Conservation (phyloP, 2,113 vertebrate species). For the Corapipo altera region DNA sequence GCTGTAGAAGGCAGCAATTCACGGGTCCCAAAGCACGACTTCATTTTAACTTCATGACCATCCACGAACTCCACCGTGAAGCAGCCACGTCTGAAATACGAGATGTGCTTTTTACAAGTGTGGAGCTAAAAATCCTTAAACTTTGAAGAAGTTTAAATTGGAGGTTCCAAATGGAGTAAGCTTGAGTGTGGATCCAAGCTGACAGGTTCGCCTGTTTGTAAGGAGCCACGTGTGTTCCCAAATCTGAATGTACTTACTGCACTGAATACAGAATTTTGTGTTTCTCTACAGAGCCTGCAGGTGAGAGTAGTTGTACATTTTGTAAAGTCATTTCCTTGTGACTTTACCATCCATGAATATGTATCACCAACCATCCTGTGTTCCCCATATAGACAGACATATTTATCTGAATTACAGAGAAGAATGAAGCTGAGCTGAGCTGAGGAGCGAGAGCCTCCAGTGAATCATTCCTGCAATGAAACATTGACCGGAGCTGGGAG, state of each 20-base stretch:
- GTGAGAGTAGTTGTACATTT: neutral
- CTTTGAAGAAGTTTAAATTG: neutral
- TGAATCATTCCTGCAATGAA: slow-evolving; percentile 46
- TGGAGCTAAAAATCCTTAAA: neutral
- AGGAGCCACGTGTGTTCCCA: neutral
- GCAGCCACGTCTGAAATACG: neutral
- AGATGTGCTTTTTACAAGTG: neutral
- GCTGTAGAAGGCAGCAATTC: neutral
- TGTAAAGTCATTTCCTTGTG: slow-evolving; percentile 3
- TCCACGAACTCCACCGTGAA: neutral
- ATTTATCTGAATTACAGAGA: slow-evolving; percentile 34
- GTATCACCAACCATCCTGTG: neutral
- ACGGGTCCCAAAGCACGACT: neutral
- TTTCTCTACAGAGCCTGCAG: neutral
- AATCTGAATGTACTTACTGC: neutral
- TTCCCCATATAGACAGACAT: neutral
- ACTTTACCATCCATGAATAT: neutral
- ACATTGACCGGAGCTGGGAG: neutral
- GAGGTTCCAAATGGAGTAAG: neutral
- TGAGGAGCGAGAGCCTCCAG: slow-evolving; percentile 9
- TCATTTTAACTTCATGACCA: neutral
- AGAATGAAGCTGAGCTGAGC: slow-evolving; percentile 15
- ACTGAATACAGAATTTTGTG: neutral
- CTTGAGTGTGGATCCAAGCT: neutral
- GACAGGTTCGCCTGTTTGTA: neutral